Conservation (phyloP, 2,888 invertebrate species). For the Crossocerus cetratus region DNA sequence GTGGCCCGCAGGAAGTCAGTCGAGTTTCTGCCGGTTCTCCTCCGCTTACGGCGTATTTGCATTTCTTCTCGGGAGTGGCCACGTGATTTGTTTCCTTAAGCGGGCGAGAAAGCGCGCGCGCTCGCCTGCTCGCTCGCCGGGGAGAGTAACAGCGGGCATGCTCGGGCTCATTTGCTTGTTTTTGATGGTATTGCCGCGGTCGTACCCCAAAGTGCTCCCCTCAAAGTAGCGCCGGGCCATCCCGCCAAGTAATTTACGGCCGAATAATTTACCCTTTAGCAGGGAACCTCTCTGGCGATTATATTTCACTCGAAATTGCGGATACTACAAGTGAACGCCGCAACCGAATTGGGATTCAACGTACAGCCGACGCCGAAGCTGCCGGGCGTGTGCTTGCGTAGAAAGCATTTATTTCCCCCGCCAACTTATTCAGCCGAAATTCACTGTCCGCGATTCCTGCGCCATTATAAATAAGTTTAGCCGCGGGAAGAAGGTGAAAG, state of each 20-base stretch:
- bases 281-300: slow-evolving; percentile 3
- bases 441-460: neutral
- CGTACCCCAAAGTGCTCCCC: neutral
- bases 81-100: slow-evolving; percentile 37
- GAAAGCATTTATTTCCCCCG: neutral
- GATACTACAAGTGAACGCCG: neutral
- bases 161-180: slow-evolving; percentile 3
- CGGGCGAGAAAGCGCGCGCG: slow-evolving; percentile 1
- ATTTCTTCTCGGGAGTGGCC: slow-evolving; percentile 34
- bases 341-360: neutral
- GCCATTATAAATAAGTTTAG: neutral
- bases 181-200: neutral
- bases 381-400: neutral
- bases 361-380: neutral
- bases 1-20: slow-evolving; percentile 1
- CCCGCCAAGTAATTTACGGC: slow-evolving; percentile 8
- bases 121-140: neutral
- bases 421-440: neutral
- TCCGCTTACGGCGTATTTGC: slow-evolving; percentile 27
- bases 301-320: slow-evolving; percentile 8
- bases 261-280: slow-evolving; percentile 14
- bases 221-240: neutral
- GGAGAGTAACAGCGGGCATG: neutral
- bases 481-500: neutral
- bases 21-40: slow-evolving; percentile 4